Percentiles rank a stretch among this genome's conserved stretches.
Conservation (phyloP, 1,140 invertebrate genomes). For the Papilio helenus region DNA sequence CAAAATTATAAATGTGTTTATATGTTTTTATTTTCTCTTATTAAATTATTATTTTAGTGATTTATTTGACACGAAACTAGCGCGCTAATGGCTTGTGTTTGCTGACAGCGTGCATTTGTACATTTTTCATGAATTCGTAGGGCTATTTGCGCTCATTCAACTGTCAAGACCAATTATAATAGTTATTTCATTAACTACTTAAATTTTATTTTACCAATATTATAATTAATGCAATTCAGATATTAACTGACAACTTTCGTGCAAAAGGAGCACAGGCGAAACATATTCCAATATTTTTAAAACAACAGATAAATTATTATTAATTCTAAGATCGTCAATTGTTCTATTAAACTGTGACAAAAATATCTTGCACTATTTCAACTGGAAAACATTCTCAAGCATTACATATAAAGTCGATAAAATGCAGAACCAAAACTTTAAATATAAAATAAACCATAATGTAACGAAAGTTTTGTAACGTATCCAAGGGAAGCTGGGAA, state of each 20-base stretch:
- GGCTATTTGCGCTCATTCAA: background rate
- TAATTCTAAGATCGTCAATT: background rate
- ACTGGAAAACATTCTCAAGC: background rate
- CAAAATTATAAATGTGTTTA: constrained; percentile 7
- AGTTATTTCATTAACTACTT: background rate
- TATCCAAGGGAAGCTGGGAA: constrained; percentile 6
- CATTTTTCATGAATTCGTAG: background rate
- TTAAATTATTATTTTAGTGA: background rate
- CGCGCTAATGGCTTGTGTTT: constrained; percentile 5
- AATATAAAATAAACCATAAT: constrained; percentile 20
- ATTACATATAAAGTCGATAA: background rate
- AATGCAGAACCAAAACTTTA: background rate
- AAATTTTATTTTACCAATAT: background rate
- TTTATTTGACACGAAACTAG: constrained; percentile 7
- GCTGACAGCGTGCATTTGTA: constrained; percentile 1
- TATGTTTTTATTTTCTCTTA: background rate
- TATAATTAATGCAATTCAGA: background rate
- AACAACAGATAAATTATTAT: background rate
- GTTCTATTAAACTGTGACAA: background rate
- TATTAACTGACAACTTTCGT: background rate
- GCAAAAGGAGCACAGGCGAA: background rate
- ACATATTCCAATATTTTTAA: too few species aligned
- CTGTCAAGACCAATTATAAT: background rate
- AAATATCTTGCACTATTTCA: background rate
- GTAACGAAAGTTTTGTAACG: constrained; percentile 2